phyloP scores from a whole-genome alignment of 2,797 vertebrate species.

The Microchirus variegatus region DNA sequence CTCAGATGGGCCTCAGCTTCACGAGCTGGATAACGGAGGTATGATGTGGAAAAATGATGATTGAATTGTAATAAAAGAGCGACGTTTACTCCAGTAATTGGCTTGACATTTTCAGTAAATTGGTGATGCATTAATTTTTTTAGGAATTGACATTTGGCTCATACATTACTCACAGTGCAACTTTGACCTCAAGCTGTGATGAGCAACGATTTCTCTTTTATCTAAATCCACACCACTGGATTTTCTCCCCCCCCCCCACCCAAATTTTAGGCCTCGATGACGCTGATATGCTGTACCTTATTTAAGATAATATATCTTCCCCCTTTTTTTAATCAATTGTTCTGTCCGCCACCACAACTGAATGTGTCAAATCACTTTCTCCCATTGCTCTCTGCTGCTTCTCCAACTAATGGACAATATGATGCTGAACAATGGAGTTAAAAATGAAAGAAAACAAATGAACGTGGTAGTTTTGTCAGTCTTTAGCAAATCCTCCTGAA shows the following conservation, averaged over 20 bases:
- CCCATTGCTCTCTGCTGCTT: not conserved
- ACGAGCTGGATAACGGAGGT: conserved; percentile 15
- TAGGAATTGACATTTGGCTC: not conserved
- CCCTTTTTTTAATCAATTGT: not conserved
- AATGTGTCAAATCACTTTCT: not conserved
- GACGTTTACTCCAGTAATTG: too few relatives aligned
- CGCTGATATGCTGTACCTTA: too few relatives aligned
- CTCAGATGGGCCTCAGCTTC: conserved; percentile 65
- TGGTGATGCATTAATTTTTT: not conserved
- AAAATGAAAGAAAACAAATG: not conserved
- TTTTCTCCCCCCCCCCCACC: not conserved
- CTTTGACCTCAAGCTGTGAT: not conserved
- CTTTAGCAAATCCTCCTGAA: not conserved
- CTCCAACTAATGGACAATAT: not conserved
- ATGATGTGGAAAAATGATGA: not conserved
- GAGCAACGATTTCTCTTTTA: not conserved
- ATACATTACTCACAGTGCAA: not conserved
- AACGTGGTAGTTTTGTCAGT: not conserved
- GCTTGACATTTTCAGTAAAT: not conserved
- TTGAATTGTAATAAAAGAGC: too few relatives aligned
- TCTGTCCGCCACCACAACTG: not conserved
- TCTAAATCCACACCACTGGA: not conserved
- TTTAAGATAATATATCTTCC: too few relatives aligned
- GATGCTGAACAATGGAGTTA: not conserved
- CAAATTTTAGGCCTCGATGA: not conserved